phyloP scores from a whole-genome alignment of 2,797 vertebrate species.

The Liparis tanakae region DNA sequence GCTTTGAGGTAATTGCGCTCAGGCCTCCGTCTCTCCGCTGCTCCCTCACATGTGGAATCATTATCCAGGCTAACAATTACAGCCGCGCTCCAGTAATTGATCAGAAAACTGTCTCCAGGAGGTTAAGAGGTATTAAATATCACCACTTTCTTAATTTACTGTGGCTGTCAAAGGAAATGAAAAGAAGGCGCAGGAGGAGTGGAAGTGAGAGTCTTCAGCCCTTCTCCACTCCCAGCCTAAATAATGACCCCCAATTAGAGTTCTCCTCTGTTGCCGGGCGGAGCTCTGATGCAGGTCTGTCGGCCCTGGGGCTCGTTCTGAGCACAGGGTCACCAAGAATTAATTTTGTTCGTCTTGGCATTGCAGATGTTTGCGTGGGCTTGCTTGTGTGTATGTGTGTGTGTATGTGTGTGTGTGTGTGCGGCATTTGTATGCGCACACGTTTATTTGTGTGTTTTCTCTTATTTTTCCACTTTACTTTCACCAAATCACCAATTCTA shows the following conservation, averaged over 20 bases:
- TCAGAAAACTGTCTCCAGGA: slow-evolving; percentile 84
- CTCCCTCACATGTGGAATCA: slow-evolving; percentile 82
- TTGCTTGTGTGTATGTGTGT: slow-evolving; percentile 22
- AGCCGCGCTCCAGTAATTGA: slow-evolving; percentile 83
- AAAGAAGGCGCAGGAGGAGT: slow-evolving; percentile 73
- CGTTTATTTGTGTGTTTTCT: slow-evolving; percentile 61
- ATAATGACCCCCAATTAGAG: slow-evolving; percentile 85
- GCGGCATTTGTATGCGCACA: slow-evolving; percentile 24
- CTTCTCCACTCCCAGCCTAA: slow-evolving; percentile 74
- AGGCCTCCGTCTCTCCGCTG: slow-evolving; percentile 77
- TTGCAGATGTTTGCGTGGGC: slow-evolving; percentile 43
- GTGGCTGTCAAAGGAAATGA: slow-evolving; percentile 78
- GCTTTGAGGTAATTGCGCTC: slow-evolving; percentile 84
- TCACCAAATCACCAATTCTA: slow-evolving; percentile 82
- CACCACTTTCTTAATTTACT: slow-evolving; percentile 86
- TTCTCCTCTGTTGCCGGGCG: slow-evolving; percentile 77
- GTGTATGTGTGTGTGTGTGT: slow-evolving; percentile 18
- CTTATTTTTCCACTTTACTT: slow-evolving; percentile 73
- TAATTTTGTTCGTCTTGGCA: slow-evolving; percentile 75
- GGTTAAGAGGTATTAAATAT: slow-evolving; percentile 87
- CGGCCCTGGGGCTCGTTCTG: slow-evolving; percentile 81
- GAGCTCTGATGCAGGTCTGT: slow-evolving; percentile 77
- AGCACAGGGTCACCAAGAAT: slow-evolving; percentile 81
- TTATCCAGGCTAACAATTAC: slow-evolving; percentile 85
- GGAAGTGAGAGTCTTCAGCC: slow-evolving; percentile 80